Percentiles rank a stretch among this genome's conserved stretches.
These are phyloP conservation scores for Eulacestoma nigropectus DNA, from an alignment of 2,113 vertebrate species.

Conservation along the genomic window DNA sequence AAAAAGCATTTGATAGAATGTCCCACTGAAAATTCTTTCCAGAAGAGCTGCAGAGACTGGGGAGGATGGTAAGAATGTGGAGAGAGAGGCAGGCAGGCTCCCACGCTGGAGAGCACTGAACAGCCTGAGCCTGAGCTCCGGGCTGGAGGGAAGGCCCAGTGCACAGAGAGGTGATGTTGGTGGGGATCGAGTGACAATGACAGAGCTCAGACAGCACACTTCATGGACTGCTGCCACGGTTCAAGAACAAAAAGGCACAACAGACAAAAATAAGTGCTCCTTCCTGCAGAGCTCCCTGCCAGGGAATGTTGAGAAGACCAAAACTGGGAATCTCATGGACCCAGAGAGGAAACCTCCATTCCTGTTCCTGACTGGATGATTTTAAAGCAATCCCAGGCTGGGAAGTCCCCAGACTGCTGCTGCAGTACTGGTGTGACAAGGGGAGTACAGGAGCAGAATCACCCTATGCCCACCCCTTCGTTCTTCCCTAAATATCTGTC, in stretches of 20 bases:
- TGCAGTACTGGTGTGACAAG: not conserved
- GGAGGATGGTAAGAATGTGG: not conserved
- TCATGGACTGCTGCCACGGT: not conserved
- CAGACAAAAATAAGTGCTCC: not conserved
- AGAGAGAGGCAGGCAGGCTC: not conserved
- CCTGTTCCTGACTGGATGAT: not conserved
- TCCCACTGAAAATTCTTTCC: not conserved
- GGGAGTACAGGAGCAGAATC: not conserved
- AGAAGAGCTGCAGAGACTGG: not conserved
- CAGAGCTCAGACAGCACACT: not conserved
- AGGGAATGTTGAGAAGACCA: not conserved
- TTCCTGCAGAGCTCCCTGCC: not conserved
- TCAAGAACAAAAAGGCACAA: not conserved
- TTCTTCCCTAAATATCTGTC: not conserved
- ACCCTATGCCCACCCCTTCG: not conserved
- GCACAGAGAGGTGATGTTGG: not conserved
- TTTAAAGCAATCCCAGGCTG: not conserved
- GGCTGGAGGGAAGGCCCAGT: not conserved
- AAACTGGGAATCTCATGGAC: not conserved
- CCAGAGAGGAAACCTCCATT: not conserved
- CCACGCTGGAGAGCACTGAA: not conserved
- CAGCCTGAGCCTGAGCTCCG: not conserved
- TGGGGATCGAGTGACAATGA: not conserved
- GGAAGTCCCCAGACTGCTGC: not conserved
- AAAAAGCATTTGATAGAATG: not conserved